A percentile compares a stretch with the other conserved stretches of the same genome.
Conservation (phyloP, 2,113 vertebrate species). For the Gymnobelideus leadbeateri region DNA sequence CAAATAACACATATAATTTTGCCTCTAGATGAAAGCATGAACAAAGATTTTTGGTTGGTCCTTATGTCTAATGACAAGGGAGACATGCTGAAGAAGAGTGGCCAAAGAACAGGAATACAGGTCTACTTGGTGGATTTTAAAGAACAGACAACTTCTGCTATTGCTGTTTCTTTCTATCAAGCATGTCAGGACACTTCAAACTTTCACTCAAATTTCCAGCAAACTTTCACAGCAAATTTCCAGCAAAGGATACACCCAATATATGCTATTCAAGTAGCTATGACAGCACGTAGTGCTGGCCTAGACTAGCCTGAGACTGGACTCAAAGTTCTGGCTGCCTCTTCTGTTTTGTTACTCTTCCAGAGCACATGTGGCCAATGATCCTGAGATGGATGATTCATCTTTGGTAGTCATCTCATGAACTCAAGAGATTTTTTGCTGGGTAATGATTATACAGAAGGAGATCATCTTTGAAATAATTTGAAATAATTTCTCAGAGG, state of each 20-base stretch:
- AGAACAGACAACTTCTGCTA: background rate
- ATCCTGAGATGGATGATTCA: background rate
- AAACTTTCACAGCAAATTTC: too few species aligned
- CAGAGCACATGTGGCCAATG: background rate
- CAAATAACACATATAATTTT: background rate
- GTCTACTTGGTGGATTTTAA: background rate
- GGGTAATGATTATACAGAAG: background rate
- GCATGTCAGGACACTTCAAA: background rate
- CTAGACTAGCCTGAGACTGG: background rate
- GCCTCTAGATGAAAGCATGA: background rate
- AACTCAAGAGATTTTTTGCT: background rate
- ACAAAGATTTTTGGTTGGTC: background rate
- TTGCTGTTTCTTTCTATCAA: background rate
- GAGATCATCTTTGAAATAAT: background rate
- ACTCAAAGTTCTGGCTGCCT: background rate
- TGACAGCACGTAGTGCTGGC: background rate
- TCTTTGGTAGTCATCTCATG: background rate
- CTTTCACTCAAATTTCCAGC: too few species aligned
- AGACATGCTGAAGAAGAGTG: background rate
- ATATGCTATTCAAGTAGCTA: background rate
- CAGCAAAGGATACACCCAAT: background rate
- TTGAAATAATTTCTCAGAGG: background rate
- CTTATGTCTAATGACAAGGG: background rate
- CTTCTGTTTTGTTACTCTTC: background rate
- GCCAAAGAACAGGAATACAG: background rate